Percentiles rank a stretch among this genome's conserved stretches.
Evolutionary conservation across 1,140 invertebrate genomes (phyloP).

Genomic region (Metopolophium dirhodum): DNA sequence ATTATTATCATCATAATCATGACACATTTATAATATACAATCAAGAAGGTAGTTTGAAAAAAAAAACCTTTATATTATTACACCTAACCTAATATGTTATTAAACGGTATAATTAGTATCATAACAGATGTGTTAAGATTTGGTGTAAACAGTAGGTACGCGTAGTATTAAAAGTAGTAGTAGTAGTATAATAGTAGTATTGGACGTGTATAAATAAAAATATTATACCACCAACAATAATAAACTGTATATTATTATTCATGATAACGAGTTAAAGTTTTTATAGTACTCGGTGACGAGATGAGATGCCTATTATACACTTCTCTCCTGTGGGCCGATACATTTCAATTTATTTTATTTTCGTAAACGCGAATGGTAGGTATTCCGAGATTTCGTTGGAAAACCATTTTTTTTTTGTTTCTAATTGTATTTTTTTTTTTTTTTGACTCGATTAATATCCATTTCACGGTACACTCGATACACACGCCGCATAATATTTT

Average conservation of each 20-base stretch:
- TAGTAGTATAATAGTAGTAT: neutral
- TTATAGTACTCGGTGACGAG: neutral
- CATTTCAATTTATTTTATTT: neutral
- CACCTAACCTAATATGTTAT: constrained; percentile 1
- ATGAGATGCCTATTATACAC: neutral
- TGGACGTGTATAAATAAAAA: constrained; percentile 40
- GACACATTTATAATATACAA: neutral
- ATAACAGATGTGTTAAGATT: constrained; percentile 3
- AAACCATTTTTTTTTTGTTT: neutral
- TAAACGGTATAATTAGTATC: constrained; percentile 2
- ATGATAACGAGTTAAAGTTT: neutral
- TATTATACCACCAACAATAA: neutral
- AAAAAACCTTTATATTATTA: neutral
- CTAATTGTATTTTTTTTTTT: constrained; percentile 9
- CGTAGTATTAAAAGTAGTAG: neutral
- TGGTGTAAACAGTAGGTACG: neutral
- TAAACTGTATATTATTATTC: neutral
- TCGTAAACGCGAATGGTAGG: neutral
- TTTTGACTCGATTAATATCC: neutral
- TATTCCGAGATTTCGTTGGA: neutral
- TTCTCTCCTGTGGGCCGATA: neutral
- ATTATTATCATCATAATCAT: constrained; percentile 14
- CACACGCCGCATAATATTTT: neutral
- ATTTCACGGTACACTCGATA: constrained; percentile 8
- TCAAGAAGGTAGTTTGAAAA: neutral